These are phyloP conservation scores for Macrosoma leucophasiata DNA, from an alignment of 2,888 invertebrate species.

Conservation along the genomic window DNA sequence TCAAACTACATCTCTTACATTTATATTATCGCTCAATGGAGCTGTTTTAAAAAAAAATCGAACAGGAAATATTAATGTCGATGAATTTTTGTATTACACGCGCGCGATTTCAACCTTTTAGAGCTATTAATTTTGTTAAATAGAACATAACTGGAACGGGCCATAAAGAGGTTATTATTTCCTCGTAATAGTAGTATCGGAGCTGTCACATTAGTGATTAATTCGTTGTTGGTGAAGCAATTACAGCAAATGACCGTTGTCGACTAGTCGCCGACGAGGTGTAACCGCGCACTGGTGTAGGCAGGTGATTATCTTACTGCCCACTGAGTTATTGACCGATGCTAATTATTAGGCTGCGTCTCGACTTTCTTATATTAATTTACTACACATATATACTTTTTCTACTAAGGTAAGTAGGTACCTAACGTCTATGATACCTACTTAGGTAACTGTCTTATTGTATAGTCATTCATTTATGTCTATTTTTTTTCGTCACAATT, in stretches of 20 bases:
- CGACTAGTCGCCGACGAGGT: slow-evolving; percentile 37
- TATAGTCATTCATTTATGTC: no score
- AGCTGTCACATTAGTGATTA: slow-evolving; percentile 65
- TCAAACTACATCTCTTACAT: no score
- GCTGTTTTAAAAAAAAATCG: no score
- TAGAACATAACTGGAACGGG: slow-evolving; percentile 29
- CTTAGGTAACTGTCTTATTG: no score
- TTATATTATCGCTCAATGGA: no score
- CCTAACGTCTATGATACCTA: no score
- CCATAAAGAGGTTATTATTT: slow-evolving; percentile 47
- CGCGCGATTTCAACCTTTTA: slow-evolving; percentile 16
- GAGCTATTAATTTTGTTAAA: slow-evolving; percentile 23
- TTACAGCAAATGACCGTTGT: slow-evolving; percentile 56
- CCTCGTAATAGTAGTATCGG: slow-evolving; percentile 45
- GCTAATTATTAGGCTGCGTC: slow-evolving; percentile 56
- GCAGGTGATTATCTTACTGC: slow-evolving; percentile 43
- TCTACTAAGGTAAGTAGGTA: no score
- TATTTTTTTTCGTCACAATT: no score
- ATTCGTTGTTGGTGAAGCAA: slow-evolving; percentile 57
- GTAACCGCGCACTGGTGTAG: slow-evolving; percentile 40
- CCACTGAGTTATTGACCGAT: slow-evolving; percentile 53
- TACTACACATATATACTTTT: no score
- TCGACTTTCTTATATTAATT: slow-evolving; percentile 31
- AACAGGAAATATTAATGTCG: background rate
- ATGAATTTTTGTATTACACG: no score